phyloP scores from a whole-genome alignment of 2,888 invertebrate genomes.

The Oxyscelio sp. region DNA sequence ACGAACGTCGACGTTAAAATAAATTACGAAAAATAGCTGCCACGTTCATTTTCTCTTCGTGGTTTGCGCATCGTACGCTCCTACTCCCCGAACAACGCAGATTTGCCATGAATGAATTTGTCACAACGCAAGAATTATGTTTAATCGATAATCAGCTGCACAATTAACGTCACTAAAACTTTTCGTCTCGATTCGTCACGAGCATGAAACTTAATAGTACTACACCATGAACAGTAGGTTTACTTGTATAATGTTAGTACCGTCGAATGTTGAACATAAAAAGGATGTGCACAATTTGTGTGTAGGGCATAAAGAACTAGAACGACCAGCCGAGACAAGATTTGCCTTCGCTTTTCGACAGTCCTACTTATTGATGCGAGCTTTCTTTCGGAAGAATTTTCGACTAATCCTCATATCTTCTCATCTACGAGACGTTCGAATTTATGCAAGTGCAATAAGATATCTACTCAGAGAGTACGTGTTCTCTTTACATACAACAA shows the following conservation, averaged over 20 bases:
- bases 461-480: slow-evolving; percentile 55
- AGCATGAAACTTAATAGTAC: slow-evolving; percentile 59
- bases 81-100: slow-evolving; percentile 41
- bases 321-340: too few relatives aligned
- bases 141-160: slow-evolving; percentile 57
- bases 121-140: slow-evolving; percentile 52
- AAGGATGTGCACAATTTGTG: neutral
- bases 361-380: slow-evolving; percentile 44
- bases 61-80: slow-evolving; percentile 35
- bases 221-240: slow-evolving; percentile 32
- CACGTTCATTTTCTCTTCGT: neutral
- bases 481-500: slow-evolving; percentile 46
- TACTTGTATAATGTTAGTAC: slow-evolving; percentile 39
- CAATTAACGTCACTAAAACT: slow-evolving; percentile 63
- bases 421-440: slow-evolving; percentile 36
- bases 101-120: slow-evolving; percentile 71
- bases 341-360: too few relatives aligned
- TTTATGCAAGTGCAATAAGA: slow-evolving; percentile 66
- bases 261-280: slow-evolving; percentile 51
- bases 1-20: slow-evolving; percentile 26
- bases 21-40: slow-evolving; percentile 19
- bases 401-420: slow-evolving; percentile 11
- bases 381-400: neutral
- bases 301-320: slow-evolving; percentile 34
- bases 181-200: neutral